These are phyloP conservation scores for Burhinus oedicnemus DNA, from an alignment of 2,113 vertebrate genomes.

Conservation along the genomic window DNA sequence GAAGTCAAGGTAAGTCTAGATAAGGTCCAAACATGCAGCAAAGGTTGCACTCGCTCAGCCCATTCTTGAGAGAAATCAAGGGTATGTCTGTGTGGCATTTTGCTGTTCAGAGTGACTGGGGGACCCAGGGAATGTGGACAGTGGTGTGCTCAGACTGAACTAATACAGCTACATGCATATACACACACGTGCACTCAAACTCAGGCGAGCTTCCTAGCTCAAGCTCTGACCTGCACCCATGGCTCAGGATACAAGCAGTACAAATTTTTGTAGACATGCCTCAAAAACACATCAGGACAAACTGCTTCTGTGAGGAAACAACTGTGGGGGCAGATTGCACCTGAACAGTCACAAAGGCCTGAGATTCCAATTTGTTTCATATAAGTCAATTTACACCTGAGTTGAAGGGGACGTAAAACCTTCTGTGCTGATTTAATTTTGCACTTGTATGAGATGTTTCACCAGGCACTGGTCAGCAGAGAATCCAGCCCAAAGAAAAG, in stretches of 20 bases:
- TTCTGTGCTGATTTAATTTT: background rate
- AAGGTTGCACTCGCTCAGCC: background rate
- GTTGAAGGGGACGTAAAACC: background rate
- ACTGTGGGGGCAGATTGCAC: background rate
- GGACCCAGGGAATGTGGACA: background rate
- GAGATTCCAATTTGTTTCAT: background rate
- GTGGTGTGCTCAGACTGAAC: background rate
- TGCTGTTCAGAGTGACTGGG: background rate
- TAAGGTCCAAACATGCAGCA: background rate
- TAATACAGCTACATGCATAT: accelerated
- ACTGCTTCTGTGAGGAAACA: background rate
- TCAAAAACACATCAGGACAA: background rate
- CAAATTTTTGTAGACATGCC: background rate
- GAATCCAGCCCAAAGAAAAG: background rate
- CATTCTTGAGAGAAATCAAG: background rate
- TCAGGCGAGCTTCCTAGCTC: background rate
- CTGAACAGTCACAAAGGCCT: background rate
- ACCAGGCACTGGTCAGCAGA: background rate
- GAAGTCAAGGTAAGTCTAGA: background rate
- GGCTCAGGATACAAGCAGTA: background rate
- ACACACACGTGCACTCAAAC: background rate
- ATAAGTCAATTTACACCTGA: background rate
- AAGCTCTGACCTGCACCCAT: background rate
- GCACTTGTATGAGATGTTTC: background rate
- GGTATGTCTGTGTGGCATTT: background rate